These are phyloP conservation scores for Brachypteracias leptosomus DNA, from an alignment of 2,113 vertebrate species.

Conservation along the genomic window DNA sequence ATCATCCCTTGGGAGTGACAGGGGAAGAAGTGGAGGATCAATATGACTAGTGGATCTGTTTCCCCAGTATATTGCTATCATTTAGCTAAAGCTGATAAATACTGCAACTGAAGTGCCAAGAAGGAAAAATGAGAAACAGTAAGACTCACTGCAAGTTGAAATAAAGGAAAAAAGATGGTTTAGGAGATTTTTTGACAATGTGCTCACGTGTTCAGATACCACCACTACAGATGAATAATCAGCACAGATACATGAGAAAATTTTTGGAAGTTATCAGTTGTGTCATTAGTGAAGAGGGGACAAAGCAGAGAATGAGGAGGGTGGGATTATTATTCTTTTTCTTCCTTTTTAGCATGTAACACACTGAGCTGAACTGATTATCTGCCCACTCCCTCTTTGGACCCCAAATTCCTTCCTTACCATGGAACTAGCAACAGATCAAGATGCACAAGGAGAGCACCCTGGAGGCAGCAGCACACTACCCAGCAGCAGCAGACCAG, in stretches of 20 bases:
- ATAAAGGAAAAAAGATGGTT: background rate
- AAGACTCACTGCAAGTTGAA: background rate
- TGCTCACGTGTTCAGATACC: background rate
- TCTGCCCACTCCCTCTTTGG: background rate
- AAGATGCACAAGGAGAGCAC: background rate
- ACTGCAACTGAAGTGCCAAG: background rate
- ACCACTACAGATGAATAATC: background rate
- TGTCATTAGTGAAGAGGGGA: background rate
- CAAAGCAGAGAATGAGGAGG: background rate
- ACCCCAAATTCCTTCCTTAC: background rate
- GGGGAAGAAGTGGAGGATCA: background rate
- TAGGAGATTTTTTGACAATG: background rate
- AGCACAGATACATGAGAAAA: background rate
- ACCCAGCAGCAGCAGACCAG: background rate
- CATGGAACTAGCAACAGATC: background rate
- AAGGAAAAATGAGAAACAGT: background rate
- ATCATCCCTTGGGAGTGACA: background rate
- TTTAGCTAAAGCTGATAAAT: constrained; percentile 34
- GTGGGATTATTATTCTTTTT: background rate
- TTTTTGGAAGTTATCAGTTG: background rate
- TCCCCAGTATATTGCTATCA: background rate
- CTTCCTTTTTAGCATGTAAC: background rate
- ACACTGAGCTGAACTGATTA: background rate
- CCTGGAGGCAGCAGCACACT: background rate
- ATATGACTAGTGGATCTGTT: background rate